Conservation (phyloP, 2,888 invertebrate genomes). For the Deroplatys truncata region DNA sequence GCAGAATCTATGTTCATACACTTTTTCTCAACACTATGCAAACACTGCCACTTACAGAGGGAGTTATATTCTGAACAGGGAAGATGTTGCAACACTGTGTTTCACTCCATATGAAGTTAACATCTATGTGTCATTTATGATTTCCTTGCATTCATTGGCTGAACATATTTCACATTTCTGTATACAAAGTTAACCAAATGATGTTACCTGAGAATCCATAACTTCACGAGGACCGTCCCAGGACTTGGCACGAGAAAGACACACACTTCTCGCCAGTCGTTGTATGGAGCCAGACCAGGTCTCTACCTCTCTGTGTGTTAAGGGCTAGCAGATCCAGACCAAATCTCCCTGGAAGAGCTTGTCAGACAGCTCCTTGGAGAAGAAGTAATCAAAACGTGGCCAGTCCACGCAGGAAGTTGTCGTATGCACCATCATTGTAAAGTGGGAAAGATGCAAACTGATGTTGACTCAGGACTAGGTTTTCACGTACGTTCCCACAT, state of each 20-base stretch:
- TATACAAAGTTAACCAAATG: too few species aligned
- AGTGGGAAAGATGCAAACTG: conserved; percentile 47
- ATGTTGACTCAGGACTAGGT: conserved; percentile 48
- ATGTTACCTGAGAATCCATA: conserved; percentile 53
- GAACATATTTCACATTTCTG: too few species aligned
- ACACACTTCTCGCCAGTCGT: conserved; percentile 66
- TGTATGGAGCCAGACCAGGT: conserved; percentile 73
- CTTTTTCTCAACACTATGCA: too few species aligned
- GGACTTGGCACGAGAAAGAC: conserved; percentile 55
- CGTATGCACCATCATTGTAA: conserved; percentile 44
- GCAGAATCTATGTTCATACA: too few species aligned
- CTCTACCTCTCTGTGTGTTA: conserved; percentile 75
- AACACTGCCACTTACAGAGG: too few species aligned
- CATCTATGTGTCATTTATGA: too few species aligned
- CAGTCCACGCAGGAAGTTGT: conserved; percentile 46
- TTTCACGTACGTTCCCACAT: conserved; percentile 40
- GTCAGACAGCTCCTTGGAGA: conserved; percentile 63
- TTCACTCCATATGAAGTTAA: too few species aligned
- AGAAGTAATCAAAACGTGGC: conserved; percentile 46
- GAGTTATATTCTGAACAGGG: too few species aligned
- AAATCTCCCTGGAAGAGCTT: conserved; percentile 73
- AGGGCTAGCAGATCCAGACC: conserved; percentile 74
- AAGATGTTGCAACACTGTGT: too few species aligned
- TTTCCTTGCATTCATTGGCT: too few species aligned
- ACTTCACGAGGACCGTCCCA: conserved; percentile 57